A percentile compares a stretch with the other conserved stretches of the same genome.
Conservation (phyloP, 2,888 invertebrate genomes). For the Selenia dentaria region DNA sequence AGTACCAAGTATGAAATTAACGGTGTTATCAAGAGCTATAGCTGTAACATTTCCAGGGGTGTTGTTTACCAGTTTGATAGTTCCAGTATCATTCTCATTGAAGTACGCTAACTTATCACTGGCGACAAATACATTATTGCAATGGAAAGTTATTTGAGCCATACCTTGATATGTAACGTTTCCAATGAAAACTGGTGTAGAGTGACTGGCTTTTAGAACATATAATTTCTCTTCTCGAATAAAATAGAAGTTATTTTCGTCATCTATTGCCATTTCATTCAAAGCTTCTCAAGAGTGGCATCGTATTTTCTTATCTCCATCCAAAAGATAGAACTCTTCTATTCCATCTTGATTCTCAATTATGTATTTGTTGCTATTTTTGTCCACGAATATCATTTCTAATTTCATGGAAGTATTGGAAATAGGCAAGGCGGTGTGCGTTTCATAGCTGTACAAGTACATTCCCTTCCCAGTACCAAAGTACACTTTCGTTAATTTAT, state of each 20-base stretch:
- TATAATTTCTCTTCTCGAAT: conserved; percentile 60
- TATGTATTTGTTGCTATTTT: conserved; percentile 67
- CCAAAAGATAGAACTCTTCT: conserved; percentile 61
- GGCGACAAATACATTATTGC: conserved; percentile 59
- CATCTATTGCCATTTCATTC: conserved; percentile 65
- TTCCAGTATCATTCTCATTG: conserved; percentile 59
- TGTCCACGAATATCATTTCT: conserved; percentile 66
- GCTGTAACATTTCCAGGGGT: conserved; percentile 60
- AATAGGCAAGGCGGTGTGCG: conserved; percentile 48
- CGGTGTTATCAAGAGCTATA: conserved; percentile 62
- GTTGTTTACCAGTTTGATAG: conserved; percentile 54
- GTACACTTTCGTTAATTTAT: conserved; percentile 56
- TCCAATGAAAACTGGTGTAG: conserved; percentile 52
- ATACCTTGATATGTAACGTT: conserved; percentile 59
- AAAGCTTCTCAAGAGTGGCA: conserved; percentile 57
- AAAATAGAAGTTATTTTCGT: conserved; percentile 68
- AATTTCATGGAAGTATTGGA: conserved; percentile 52
- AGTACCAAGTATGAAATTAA: conserved; percentile 60
- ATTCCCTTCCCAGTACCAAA: conserved; percentile 70
- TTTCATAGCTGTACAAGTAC: conserved; percentile 59
- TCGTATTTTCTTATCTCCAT: conserved; percentile 57
- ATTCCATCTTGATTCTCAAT: conserved; percentile 61
- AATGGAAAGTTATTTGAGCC: conserved; percentile 65
- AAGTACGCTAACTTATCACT: conserved; percentile 60
- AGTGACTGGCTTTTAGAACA: conserved; percentile 52